A percentile compares a stretch with the other conserved stretches of the same genome.
Conservation (phyloP, 2,888 invertebrate species). For the Tiliacea citrago region DNA sequence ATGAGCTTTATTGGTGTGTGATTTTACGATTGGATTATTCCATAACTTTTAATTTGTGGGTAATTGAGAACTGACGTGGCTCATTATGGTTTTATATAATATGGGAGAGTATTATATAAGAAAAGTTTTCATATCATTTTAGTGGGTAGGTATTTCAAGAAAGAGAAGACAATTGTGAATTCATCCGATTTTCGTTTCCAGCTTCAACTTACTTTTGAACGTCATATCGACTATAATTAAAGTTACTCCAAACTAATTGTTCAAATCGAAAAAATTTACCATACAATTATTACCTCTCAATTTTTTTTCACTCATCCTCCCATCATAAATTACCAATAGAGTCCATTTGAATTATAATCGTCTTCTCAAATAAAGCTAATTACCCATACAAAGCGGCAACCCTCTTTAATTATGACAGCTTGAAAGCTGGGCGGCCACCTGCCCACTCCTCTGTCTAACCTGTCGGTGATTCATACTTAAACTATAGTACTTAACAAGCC, state of each 20-base stretch:
- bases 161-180: not conserved
- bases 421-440: conserved; percentile 73
- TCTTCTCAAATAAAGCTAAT: conserved; percentile 75
- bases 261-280: conserved; percentile 8
- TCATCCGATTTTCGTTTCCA: not conserved
- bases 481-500: conserved; percentile 42
- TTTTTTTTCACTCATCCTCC: conserved; percentile 8
- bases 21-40: conserved; percentile 78
- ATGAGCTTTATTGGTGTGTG: conserved; percentile 79
- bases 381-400: conserved; percentile 71
- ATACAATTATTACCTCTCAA: conserved; percentile 9
- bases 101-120: conserved; percentile 14
- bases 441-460: conserved; percentile 67
- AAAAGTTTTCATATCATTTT: conserved; percentile 22
- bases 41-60: conserved; percentile 72
- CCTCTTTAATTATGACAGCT: conserved; percentile 79
- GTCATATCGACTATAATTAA: conserved; percentile 24
- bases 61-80: conserved; percentile 63
- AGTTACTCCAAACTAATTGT: conserved; percentile 3
- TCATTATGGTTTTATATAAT: conserved; percentile 64
- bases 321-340: conserved; percentile 50
- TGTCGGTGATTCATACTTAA: conserved; percentile 66
- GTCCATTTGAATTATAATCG: conserved; percentile 60
- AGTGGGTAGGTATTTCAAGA: not conserved
- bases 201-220: not conserved